Evolutionary conservation across 2,113 vertebrate genomes (phyloP).

Genomic region (Promerops cafer): DNA sequence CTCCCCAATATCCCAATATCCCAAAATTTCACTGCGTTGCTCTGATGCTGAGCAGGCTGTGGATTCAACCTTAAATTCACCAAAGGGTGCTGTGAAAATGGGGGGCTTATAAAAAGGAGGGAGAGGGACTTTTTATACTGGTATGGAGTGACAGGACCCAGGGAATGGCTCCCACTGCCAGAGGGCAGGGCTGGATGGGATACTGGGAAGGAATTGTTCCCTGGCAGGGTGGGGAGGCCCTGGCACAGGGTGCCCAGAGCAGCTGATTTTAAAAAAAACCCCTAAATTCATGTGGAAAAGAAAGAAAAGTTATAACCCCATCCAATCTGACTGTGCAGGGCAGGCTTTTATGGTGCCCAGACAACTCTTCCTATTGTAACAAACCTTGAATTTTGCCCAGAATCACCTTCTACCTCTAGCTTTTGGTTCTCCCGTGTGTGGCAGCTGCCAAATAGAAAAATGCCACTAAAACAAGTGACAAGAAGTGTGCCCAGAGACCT

Average conservation of each 20-base stretch:
- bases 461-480: background rate
- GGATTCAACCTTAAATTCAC: background rate
- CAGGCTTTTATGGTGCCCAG: background rate
- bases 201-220: background rate
- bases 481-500: background rate
- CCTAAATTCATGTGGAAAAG: background rate
- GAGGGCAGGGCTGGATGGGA: background rate
- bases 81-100: background rate
- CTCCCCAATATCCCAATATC: background rate
- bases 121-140: background rate
- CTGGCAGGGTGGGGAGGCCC: background rate
- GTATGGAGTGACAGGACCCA: background rate
- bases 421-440: background rate
- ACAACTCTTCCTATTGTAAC: background rate
- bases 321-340: background rate
- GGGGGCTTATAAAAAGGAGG: background rate
- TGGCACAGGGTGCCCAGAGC: background rate
- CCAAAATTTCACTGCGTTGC: accelerated
- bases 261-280: background rate
- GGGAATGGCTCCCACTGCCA: background rate
- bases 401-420: background rate
- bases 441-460: background rate
- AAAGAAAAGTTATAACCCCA: background rate
- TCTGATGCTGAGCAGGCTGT: background rate
- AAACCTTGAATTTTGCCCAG: background rate